Base-by-base conservation (phyloP, 2,797 vertebrate species). In the Tangara arthus region DNA sequence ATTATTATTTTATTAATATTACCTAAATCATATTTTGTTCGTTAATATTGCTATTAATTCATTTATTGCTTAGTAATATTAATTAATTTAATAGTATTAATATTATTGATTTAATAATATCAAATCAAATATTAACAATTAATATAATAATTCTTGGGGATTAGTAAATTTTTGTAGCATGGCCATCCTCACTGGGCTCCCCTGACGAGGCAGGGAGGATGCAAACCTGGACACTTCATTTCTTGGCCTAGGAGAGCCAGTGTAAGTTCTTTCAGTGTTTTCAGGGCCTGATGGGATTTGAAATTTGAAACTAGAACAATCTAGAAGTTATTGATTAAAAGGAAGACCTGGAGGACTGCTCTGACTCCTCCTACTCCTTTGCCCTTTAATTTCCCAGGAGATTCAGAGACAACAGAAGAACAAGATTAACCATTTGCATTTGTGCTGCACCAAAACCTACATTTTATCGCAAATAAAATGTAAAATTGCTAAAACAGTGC, bases 351-450 rank as follows among this genome's bases (percentile, higher is more conserved):
- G 35, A 60, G 46, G 32, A 8, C 20, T 57, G 13, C 24, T 71
- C 37, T 81, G 20, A 11, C 28, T 59, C 13, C 32, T 70, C 15
- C 32, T 53, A 0, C 20, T 80, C 35, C 15, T n/a, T 32, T 71
- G 39, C 23, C 26, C 21, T 75, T 47, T 35, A 14, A 44, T 57
- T n/a, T 61, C 14, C 30, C 32, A n/a, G 20, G 27, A 42, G 66
- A 9, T n/a, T 22, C n/a, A 37, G 11, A 16, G 15, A 26, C 21
- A 56, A 1, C 12, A 44, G 27, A 61, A 37, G 60, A 79, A 52
- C 1, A 1, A 3, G 2, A 5, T 0, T 79, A 37, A 50, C 15
- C 13, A 3, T 50, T 79, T 59, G 35, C 17, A 23, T 42, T 76
- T 65, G 24, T 63, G 63, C 64, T 87, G 34, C 68, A 55, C 46